A percentile compares a stretch with the other conserved stretches of the same genome.
Evolutionary conservation across 2,113 vertebrate genomes (phyloP).

Genomic region (Otis tarda): DNA sequence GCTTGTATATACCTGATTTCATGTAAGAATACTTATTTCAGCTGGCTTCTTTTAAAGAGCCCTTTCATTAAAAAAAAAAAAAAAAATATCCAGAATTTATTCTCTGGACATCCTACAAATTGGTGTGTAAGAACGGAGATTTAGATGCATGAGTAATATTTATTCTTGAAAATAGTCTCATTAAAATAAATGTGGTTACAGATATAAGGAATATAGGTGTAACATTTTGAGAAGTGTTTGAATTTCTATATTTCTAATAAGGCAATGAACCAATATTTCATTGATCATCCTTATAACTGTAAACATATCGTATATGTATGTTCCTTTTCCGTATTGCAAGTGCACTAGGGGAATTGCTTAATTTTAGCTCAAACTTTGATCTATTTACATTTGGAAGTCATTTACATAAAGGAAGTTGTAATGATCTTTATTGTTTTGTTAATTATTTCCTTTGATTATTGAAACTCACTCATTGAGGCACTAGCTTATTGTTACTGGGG

Average conservation of each 20-base stretch:
- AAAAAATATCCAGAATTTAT: background rate
- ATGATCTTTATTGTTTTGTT: constrained; percentile 52
- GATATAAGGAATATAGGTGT: background rate
- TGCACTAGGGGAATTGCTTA: constrained; percentile 24
- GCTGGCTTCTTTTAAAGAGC: background rate
- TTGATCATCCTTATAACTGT: background rate
- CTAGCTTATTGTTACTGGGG: background rate
- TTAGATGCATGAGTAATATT: fast-evolving
- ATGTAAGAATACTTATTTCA: background rate
- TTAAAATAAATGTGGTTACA: background rate
- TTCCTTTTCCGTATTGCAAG: background rate
- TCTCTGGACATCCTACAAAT: background rate
- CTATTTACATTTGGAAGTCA: constrained; percentile 50
- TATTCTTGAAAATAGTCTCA: background rate
- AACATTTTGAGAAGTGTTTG: background rate
- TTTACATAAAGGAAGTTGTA: constrained; percentile 56
- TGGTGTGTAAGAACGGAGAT: background rate
- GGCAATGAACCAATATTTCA: background rate
- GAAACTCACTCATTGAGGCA: constrained; percentile 39
- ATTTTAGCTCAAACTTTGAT: constrained; percentile 44
- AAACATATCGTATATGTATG: background rate
- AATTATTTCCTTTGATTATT: constrained; percentile 61
- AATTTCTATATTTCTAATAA: background rate
- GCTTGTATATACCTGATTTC: constrained; percentile 1
- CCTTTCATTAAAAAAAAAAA: background rate